phyloP scores from a whole-genome alignment of 1,140 invertebrate species.

The Ips nitidus region DNA sequence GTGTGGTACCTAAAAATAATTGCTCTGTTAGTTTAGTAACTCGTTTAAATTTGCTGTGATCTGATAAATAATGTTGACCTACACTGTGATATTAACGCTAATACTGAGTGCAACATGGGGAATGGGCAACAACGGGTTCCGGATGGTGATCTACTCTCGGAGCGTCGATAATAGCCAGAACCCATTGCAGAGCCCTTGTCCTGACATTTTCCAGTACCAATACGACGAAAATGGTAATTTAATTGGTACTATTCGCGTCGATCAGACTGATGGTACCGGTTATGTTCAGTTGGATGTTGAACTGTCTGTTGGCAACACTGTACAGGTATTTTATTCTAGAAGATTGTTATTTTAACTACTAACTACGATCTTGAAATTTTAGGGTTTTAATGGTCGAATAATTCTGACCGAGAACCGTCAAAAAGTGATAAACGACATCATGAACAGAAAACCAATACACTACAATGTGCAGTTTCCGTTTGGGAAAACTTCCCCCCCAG shows the following conservation, averaged over 20 bases:
- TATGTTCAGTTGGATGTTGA: slow-evolving; percentile 38
- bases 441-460: slow-evolving; percentile 41
- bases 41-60: background rate
- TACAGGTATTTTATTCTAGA: slow-evolving; percentile 36
- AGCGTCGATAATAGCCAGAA: slow-evolving; percentile 8
- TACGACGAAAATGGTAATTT: slow-evolving; percentile 36
- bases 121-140: background rate
- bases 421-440: slow-evolving; percentile 42
- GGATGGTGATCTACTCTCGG: too few relatives aligned
- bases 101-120: background rate
- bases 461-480: slow-evolving; percentile 46
- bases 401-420: slow-evolving; percentile 36
- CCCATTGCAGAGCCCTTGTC: slow-evolving; percentile 40
- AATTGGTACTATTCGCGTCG: slow-evolving; percentile 39
- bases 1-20: background rate
- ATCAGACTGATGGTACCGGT: slow-evolving; percentile 28
- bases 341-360: too few relatives aligned
- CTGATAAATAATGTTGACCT: slow-evolving; percentile 7
- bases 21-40: background rate
- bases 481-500: slow-evolving; percentile 45
- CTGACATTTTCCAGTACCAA: slow-evolving; percentile 41
- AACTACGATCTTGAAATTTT: too few relatives aligned
- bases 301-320: slow-evolving; percentile 43
- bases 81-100: slow-evolving; percentile 15
- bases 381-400: slow-evolving; percentile 48